Base-by-base conservation (phyloP, 2,113 vertebrate species). In the Sterna hirundo region DNA sequence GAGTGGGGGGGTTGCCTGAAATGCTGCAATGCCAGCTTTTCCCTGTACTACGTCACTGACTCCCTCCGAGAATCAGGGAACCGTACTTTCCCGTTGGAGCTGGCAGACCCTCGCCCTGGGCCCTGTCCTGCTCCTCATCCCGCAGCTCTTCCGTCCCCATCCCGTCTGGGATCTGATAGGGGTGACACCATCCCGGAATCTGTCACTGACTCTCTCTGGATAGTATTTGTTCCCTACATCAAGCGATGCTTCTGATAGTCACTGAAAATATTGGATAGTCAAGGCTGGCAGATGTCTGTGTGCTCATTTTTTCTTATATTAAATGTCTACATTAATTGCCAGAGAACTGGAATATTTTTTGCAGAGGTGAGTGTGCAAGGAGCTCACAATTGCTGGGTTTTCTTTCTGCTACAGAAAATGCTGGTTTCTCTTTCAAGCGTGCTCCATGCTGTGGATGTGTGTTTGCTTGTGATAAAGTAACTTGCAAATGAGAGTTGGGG, bases 131-230 rank as follows among this genome's bases (percentile, higher is more conserved):
- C 42, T 47, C 69, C 65, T 22, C 2, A 3, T 57, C 57, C 62
- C 2, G 0, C 66, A n/a, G 62, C 38, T 34, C 30, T 27, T 9
- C 40, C 0, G 0, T 4, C 42, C n/a, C 71, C 0, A 1, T 70
- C 32, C 4, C 80, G 40, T 21, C 42, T 18, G 7, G 16, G 76
- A 2, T 19, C 42, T 11, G 58, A 7, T 0, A 20, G 69, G n/a
- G 72, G 21, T 46, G 76, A 29, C 7, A 0, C n/a, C 17, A 3
- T 26, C 70, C 85, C 47, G 20, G 76, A 58, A 15, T 26, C 36
- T 8, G 3, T n/a, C 62, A 51, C 80, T 6, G 36, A 36, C 55
- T 32, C 55, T 68, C 70, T 29, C 29, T 0, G 0, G 16, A 7
- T 40, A 8, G 2, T 13, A 0, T 11, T 51, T 47, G 34, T 62